Evolutionary conservation across 2,797 vertebrate genomes (phyloP).

Genomic region (Gila robusta): DNA sequence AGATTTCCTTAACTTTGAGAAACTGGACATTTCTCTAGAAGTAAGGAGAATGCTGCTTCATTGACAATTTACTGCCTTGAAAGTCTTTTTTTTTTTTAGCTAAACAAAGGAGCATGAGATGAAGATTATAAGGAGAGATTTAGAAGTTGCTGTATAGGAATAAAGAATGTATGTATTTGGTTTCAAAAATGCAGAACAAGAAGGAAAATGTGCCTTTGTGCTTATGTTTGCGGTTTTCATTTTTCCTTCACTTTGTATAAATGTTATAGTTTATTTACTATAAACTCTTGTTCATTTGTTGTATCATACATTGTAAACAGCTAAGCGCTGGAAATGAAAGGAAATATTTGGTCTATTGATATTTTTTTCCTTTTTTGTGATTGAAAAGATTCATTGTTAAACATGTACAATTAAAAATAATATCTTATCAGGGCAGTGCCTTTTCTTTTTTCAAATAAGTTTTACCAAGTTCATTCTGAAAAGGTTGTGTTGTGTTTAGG

Average conservation of each 20-base stretch:
- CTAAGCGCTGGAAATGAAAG: slow-evolving; percentile 41
- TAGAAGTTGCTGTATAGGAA: slow-evolving; percentile 13
- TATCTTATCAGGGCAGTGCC: slow-evolving; percentile 65
- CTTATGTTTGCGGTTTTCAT: slow-evolving; percentile 22
- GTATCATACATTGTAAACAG: slow-evolving; percentile 52
- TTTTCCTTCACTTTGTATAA: slow-evolving; percentile 38
- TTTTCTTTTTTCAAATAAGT: not conserved
- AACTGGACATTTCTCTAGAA: slow-evolving; percentile 40
- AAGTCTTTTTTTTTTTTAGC: slow-evolving; percentile 8
- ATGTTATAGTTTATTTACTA: slow-evolving; percentile 35
- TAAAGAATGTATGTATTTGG: slow-evolving; percentile 54
- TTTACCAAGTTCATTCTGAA: not conserved
- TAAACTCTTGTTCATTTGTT: slow-evolving; percentile 46
- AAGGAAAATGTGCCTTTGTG: slow-evolving; percentile 22
- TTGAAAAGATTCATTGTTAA: slow-evolving; percentile 63
- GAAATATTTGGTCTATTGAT: slow-evolving; percentile 51
- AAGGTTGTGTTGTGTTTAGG: not conserved
- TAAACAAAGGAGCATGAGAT: not conserved
- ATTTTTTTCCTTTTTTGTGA: slow-evolving; percentile 55
- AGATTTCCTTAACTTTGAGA: slow-evolving; percentile 35
- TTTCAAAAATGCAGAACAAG: not conserved
- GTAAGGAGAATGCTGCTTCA: slow-evolving; percentile 62
- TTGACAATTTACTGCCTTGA: slow-evolving; percentile 55
- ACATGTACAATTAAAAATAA: slow-evolving; percentile 72
- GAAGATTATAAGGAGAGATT: not conserved